Conservation (phyloP, 2,113 vertebrate species). For the Euleptes europaea region DNA sequence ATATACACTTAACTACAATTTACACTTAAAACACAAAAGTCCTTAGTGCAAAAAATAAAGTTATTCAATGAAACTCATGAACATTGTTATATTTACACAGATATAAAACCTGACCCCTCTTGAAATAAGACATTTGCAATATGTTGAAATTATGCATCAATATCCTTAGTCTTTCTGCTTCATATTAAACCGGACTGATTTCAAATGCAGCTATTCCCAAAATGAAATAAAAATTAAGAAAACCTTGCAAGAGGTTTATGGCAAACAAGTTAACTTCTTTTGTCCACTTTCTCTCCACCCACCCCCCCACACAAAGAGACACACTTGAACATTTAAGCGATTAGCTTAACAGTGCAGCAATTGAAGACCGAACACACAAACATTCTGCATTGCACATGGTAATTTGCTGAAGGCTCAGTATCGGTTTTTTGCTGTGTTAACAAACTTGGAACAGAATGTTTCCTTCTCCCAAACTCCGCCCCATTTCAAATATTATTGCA, state of each 20-base stretch:
- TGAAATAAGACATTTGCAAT: conserved; percentile 68
- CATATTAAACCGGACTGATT: conserved; percentile 71
- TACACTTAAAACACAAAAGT: conserved; percentile 66
- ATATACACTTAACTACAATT: conserved; percentile 67
- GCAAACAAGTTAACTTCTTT: conserved; percentile 64
- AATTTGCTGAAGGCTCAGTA: conserved; percentile 55
- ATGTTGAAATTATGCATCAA: conserved; percentile 68
- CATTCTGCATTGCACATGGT: not conserved
- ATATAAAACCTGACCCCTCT: conserved; percentile 74
- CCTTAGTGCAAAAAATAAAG: conserved; percentile 77
- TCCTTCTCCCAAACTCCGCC: conserved; percentile 42
- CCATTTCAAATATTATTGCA: conserved; percentile 72
- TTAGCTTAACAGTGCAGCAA: conserved; percentile 69
- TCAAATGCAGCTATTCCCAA: conserved; percentile 58
- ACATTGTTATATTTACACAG: conserved; percentile 72
- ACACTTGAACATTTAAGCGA: conserved; percentile 54
- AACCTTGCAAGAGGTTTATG: conserved; percentile 62
- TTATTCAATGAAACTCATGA: conserved; percentile 73
- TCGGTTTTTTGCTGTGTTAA: conserved; percentile 38
- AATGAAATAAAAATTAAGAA: conserved; percentile 63
- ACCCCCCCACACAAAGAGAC: too few species aligned
- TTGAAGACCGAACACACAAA: conserved; percentile 60
- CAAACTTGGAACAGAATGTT: conserved; percentile 37
- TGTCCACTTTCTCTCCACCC: conserved; percentile 37
- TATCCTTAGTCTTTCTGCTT: conserved; percentile 64